A percentile compares a stretch with the other conserved stretches of the same genome.
phyloP scores from a whole-genome alignment of 2,888 invertebrate species.

The Nasonia oneida region DNA sequence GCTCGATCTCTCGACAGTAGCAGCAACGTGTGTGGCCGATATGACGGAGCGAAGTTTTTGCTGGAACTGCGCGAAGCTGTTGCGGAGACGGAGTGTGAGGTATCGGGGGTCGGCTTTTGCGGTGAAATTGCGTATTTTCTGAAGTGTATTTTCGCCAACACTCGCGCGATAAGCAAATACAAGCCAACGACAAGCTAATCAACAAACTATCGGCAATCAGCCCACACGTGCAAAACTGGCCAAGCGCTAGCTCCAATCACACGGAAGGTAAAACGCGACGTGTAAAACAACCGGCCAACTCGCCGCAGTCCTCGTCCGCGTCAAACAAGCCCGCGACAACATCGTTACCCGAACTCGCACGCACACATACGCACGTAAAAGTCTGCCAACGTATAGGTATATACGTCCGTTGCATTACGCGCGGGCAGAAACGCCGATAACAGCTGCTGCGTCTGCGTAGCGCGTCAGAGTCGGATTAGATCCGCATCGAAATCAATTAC shows the following conservation, averaged over 20 bases:
- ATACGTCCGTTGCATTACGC: not conserved
- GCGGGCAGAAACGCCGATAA: slow-evolving; percentile 17
- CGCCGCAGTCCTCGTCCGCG: not conserved
- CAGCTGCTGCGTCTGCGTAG: slow-evolving; percentile 13
- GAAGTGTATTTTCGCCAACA: too few species aligned
- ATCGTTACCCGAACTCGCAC: not conserved
- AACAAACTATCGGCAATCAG: too few species aligned
- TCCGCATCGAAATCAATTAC: slow-evolving; percentile 51
- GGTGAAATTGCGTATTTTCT: too few species aligned
- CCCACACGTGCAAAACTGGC: too few species aligned
- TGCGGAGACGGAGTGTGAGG: not conserved
- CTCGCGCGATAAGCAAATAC: too few species aligned
- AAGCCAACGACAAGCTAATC: too few species aligned
- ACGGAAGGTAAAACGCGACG: not conserved
- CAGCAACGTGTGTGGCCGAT: not conserved
- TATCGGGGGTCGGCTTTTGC: too few species aligned
- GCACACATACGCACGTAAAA: too few species aligned
- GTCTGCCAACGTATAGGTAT: too few species aligned
- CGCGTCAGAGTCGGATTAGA: slow-evolving; percentile 33
- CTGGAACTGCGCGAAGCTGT: not conserved
- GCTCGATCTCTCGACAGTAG: not conserved
- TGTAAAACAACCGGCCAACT: not conserved
- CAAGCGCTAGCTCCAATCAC: too few species aligned
- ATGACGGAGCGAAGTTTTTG: not conserved
- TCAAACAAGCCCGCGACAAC: not conserved